Percentiles rank a stretch among this genome's conserved stretches.
These are phyloP conservation scores for Drosophila pandora DNA, from an alignment of 1,140 invertebrate genomes.

Conservation along the genomic window DNA sequence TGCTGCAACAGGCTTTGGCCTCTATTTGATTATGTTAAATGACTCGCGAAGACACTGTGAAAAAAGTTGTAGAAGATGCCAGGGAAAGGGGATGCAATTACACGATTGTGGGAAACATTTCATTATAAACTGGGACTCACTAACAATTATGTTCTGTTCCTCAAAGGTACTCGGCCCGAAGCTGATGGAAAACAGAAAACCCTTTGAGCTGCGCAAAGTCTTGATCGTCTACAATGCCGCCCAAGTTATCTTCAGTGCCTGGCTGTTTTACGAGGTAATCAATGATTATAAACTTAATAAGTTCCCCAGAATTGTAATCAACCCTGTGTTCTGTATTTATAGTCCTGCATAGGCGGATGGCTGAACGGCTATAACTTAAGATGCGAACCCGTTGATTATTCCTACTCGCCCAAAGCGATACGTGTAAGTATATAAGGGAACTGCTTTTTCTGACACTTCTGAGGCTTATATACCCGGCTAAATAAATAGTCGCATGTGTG, in stretches of 20 bases:
- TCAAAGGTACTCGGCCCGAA: slow-evolving; percentile 90
- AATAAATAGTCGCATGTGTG: slow-evolving; percentile 9
- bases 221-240: slow-evolving; percentile 94
- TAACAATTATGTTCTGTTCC: slow-evolving; percentile 51
- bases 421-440: slow-evolving; percentile 87
- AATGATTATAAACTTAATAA: background rate
- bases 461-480: slow-evolving; percentile 7
- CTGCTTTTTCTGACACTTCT: background rate
- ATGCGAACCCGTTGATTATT: slow-evolving; percentile 96
- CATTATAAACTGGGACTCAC: background rate
- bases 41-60: background rate
- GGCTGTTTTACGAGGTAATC: slow-evolving; percentile 92
- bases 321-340: slow-evolving; percentile 38
- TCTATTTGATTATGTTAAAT: slow-evolving; percentile 64
- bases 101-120: background rate
- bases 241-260: slow-evolving; percentile 93
- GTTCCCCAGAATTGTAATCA: slow-evolving; percentile 11
- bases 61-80: background rate
- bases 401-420: slow-evolving; percentile 89
- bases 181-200: slow-evolving; percentile 95
- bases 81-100: slow-evolving; percentile 15
- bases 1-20: slow-evolving; percentile 58
- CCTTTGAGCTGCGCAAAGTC: slow-evolving; percentile 91
- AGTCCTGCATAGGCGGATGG: slow-evolving; percentile 89
- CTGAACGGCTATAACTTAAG: slow-evolving; percentile 91